A percentile compares a stretch with the other conserved stretches of the same genome.
phyloP scores from a whole-genome alignment of 2,888 invertebrate genomes.

The Meloe dianella region DNA sequence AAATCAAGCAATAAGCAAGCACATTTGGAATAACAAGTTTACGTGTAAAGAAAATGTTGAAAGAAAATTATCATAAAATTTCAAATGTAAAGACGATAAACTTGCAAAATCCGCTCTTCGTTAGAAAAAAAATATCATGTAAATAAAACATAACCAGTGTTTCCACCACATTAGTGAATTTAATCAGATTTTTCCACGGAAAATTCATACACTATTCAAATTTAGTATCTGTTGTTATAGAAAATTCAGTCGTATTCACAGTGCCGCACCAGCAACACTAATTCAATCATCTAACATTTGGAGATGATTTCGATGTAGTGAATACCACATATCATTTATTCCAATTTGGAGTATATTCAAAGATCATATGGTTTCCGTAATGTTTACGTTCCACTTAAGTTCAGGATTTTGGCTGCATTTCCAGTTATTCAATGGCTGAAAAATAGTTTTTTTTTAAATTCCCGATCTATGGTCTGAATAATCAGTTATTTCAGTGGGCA shows the following conservation, averaged over 20 bases:
- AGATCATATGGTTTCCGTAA: not conserved
- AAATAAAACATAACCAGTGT: not conserved
- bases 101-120: too few relatives aligned
- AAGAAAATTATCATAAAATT: not conserved
- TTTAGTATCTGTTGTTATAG: not conserved
- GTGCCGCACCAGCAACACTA: too few relatives aligned
- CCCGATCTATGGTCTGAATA: not conserved
- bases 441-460: not conserved
- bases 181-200: not conserved
- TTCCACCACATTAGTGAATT: not conserved
- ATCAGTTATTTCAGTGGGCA: not conserved
- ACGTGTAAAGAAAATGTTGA: too few relatives aligned
- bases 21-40: too few relatives aligned
- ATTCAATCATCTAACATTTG: too few relatives aligned
- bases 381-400: not conserved
- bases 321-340: not conserved
- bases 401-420: not conserved
- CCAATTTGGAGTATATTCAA: not conserved
- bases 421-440: not conserved
- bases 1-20: too few relatives aligned
- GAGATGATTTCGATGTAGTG: not conserved
- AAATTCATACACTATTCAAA: not conserved
- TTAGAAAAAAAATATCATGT: not conserved
- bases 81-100: not conserved
- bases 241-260: not conserved